A percentile compares a stretch with the other conserved stretches of the same genome.
phyloP scores from a whole-genome alignment of 2,888 invertebrate genomes.

The Glaucopsyche alexis region DNA sequence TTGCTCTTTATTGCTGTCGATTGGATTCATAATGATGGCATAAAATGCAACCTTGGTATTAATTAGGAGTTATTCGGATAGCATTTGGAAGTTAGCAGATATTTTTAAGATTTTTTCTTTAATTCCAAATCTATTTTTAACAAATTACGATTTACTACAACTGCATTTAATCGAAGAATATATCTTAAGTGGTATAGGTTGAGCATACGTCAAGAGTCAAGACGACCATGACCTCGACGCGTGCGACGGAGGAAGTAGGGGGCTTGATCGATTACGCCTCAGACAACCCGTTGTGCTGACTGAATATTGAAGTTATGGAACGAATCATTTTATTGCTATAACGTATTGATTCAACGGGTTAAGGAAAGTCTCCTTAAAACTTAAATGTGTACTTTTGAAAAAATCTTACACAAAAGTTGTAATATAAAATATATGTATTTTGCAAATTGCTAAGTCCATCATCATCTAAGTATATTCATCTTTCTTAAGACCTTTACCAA shows the following conservation, averaged over 20 bases:
- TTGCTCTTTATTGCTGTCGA: constrained; percentile 33
- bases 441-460: neutral
- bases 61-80: neutral
- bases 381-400: neutral
- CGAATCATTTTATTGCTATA: neutral
- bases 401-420: neutral
- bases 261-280: constrained; percentile 42
- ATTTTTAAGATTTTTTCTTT: neutral
- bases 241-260: constrained; percentile 43
- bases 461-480: neutral
- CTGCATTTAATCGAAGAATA: neutral
- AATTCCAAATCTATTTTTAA: neutral
- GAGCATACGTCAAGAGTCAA: constrained; percentile 33
- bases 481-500: no score
- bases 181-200: neutral
- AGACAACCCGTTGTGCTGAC: constrained; percentile 39
- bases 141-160: neutral
- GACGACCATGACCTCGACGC: constrained; percentile 55
- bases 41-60: constrained; percentile 22
- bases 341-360: neutral
- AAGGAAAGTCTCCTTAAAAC: neutral
- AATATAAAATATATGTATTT: neutral
- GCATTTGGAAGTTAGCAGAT: neutral
- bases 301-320: constrained; percentile 34
- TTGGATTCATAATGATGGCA: constrained; percentile 30